Base-by-base conservation (phyloP, 2,888 invertebrate genomes). In the Polydrusus tereticollis region DNA sequence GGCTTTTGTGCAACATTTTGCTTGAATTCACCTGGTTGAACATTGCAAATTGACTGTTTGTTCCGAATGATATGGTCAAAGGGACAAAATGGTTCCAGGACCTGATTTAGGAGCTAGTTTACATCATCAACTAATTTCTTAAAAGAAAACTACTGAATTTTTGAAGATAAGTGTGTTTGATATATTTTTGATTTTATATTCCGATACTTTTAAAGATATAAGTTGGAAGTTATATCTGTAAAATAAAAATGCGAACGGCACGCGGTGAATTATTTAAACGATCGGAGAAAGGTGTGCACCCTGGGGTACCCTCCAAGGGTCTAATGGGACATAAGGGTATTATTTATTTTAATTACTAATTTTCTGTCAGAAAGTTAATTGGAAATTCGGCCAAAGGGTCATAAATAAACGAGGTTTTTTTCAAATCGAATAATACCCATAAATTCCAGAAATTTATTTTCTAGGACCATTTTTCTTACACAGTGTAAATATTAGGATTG, bases 11-110 rank as follows among this genome's bases (percentile, higher is more conserved):
- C 75, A 66, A 73, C 69, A 72, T 78, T 76, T 77, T 77, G 77
- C 76, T 72, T 77, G 79, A 78, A 78, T 80, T 82, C 82, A 80
- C 81, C 81, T 81, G 82, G 81, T 72, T 77, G 67, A 23, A 72
- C 23, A 72, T 67, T 63, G 72, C 67, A 72, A 72, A 72, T 72
- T 72, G 72, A 63, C 29, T 63, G 68, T 59, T 68, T 64, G 68
- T 64, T 64, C 21, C 45, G 43, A 36, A 33, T 26, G 41, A 55
- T n/a, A 69, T 21, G 64, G 69, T 52, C 63, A 63, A 69, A 69
- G 57, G 57, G 29, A 66, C 43, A 57, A 45, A 47, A 20, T 4
- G 36, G n/a, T 2, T 58, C 0, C 59, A 52, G 71, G 60, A 29
- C 29, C 66, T 36, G 50, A 47, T 55, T 52, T 6, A 29, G 52